Conservation (phyloP, 2,888 invertebrate genomes). For the Thelaira solivaga region DNA sequence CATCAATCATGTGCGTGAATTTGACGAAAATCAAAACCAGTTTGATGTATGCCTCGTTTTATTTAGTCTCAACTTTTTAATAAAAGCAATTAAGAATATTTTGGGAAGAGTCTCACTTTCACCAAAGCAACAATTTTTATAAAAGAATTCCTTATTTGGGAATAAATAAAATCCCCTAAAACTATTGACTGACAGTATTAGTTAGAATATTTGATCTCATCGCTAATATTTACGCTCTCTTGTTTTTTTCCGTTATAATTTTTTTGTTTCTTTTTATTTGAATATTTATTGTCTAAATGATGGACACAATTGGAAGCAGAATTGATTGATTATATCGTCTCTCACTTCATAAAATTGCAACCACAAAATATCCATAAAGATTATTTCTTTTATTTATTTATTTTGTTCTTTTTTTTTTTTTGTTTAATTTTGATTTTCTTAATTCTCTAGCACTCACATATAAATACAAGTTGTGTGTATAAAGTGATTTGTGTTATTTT, state of each 20-base stretch:
- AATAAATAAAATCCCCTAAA: too few relatives aligned
- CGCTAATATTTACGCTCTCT: background rate
- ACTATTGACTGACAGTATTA: too few relatives aligned
- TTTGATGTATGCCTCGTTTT: too few relatives aligned
- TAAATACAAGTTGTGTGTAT: background rate
- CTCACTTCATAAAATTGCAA: constrained; percentile 72
- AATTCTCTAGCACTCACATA: background rate
- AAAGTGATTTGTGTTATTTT: constrained; percentile 8
- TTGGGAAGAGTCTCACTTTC: too few relatives aligned
- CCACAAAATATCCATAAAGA: constrained; percentile 16
- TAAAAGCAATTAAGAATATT: too few relatives aligned
- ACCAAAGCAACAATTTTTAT: too few relatives aligned
- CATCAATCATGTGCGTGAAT: too few relatives aligned
- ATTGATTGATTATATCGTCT: constrained; percentile 73
- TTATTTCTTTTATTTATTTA: constrained; percentile 5
- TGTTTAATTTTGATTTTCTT: too few relatives aligned
- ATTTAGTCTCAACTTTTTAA: too few relatives aligned
- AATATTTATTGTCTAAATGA: constrained; percentile 44
- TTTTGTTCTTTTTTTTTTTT: too few relatives aligned
- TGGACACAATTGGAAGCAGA: constrained; percentile 62
- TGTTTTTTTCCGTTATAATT: constrained; percentile 30
- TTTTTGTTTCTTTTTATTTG: constrained; percentile 28
- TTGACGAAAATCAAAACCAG: too few relatives aligned
- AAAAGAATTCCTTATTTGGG: too few relatives aligned
- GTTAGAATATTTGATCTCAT: constrained; percentile 1